These are phyloP conservation scores for Hipparchia sbordonii DNA, from an alignment of 2,888 invertebrate species.

Conservation along the genomic window DNA sequence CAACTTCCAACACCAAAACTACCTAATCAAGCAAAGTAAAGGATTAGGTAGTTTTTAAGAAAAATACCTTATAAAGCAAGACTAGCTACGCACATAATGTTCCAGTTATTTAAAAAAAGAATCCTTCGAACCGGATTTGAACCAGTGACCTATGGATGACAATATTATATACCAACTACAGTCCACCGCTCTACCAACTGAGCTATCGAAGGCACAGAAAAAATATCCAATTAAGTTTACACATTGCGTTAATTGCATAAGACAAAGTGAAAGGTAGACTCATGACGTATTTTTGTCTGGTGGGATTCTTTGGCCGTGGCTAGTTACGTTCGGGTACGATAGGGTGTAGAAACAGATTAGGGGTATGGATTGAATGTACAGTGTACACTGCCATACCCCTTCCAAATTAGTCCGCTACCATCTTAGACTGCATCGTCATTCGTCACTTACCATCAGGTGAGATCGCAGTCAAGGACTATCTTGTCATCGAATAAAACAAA, in stretches of 20 bases:
- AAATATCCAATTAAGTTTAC: neutral
- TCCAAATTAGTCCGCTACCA: too few species aligned
- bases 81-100: too few species aligned
- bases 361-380: too few species aligned
- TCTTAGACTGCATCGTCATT: too few species aligned
- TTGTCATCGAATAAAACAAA: too few species aligned
- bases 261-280: constrained; percentile 6
- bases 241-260: neutral
- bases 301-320: too few species aligned
- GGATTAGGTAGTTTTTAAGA: neutral
- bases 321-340: too few species aligned
- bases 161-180: constrained; percentile 62
- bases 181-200: constrained; percentile 84
- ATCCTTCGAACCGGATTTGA: constrained; percentile 81
- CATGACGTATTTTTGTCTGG: neutral
- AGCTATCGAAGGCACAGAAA: constrained; percentile 76
- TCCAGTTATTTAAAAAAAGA: constrained; percentile 22
- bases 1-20: neutral
- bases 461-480: too few species aligned
- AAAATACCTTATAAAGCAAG: too few species aligned
- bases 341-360: too few species aligned
- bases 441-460: too few species aligned
- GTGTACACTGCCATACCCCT: too few species aligned
- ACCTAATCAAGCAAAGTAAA: neutral
- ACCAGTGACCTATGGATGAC: constrained; percentile 85